Evolutionary conservation across 1,140 invertebrate genomes (phyloP).

Genomic region (Eufriesea mexicana): DNA sequence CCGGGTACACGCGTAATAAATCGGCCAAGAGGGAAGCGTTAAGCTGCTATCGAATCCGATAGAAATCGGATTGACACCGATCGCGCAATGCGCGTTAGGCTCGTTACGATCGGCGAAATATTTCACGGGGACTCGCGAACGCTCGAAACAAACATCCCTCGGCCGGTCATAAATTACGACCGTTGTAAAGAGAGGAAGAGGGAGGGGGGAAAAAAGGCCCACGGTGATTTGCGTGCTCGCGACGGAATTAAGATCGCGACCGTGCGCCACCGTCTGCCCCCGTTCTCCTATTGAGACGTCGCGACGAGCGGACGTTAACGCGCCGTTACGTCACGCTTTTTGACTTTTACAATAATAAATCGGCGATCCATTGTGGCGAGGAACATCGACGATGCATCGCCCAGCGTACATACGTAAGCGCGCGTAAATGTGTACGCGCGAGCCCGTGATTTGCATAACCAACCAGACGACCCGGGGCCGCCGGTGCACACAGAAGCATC

Average conservation of each 20-base stretch:
- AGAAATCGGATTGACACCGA: not conserved
- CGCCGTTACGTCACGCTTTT: constrained; percentile 69
- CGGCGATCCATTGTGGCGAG: constrained; percentile 64
- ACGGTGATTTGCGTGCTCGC: constrained; percentile 34
- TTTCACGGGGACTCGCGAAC: constrained; percentile 18
- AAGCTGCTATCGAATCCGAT: not conserved
- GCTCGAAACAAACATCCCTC: constrained; percentile 43
- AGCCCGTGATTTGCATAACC: constrained; percentile 74
- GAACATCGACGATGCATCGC: constrained; percentile 39
- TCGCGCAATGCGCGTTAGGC: not conserved
- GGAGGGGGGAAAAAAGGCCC: not conserved
- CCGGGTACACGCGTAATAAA: not conserved
- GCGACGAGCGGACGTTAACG: constrained; percentile 59
- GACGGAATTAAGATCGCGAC: constrained; percentile 46
- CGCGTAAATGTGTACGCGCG: constrained; percentile 35
- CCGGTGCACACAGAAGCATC: constrained; percentile 51
- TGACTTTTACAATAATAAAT: constrained; percentile 74
- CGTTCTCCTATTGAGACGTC: constrained; percentile 73
- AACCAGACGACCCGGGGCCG: constrained; percentile 61
- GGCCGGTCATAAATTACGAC: constrained; percentile 42
- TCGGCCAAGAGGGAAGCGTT: not conserved
- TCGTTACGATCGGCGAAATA: constrained; percentile 42
- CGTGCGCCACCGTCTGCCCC: not conserved
- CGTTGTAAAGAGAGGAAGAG: not conserved
- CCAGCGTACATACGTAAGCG: not conserved